These are phyloP conservation scores for Orthosia gothica DNA, from an alignment of 2,888 invertebrate genomes.

Conservation along the genomic window DNA sequence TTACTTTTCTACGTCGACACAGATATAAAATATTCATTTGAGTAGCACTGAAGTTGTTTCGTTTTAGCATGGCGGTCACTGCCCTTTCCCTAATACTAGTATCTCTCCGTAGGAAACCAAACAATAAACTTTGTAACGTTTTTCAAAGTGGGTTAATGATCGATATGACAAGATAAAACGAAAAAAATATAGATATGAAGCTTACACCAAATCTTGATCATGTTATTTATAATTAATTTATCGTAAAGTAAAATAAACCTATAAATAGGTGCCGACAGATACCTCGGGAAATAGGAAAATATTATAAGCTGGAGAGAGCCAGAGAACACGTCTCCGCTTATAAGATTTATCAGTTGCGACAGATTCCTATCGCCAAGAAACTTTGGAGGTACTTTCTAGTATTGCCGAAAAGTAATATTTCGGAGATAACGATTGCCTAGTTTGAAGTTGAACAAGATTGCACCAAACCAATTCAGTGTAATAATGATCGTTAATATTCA, in stretches of 20 bases:
- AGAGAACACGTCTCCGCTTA: neutral
- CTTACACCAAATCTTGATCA: neutral
- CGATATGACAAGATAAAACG: neutral
- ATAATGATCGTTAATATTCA: slow-evolving; percentile 63
- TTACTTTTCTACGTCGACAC: too few species aligned
- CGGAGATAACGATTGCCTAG: slow-evolving; percentile 1
- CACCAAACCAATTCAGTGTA: slow-evolving; percentile 26
- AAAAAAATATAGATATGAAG: neutral
- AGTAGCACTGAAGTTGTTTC: too few species aligned
- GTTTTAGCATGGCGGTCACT: too few species aligned
- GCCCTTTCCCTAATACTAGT: too few species aligned
- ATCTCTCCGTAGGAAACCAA: too few species aligned
- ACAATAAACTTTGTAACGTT: too few species aligned
- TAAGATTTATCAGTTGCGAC: slow-evolving; percentile 31
- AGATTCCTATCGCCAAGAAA: slow-evolving; percentile 34
- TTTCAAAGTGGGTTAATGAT: neutral
- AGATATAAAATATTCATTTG: too few species aligned
- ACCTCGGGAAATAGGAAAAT: slow-evolving; percentile 22
- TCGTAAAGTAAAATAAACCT: slow-evolving; percentile 4
- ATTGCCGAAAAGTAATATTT: slow-evolving; percentile 25
- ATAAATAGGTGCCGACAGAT: neutral
- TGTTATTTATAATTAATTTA: neutral
- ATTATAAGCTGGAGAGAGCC: slow-evolving; percentile 2
- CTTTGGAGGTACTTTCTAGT: slow-evolving; percentile 11
- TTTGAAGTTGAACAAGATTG: slow-evolving; percentile 28